These are phyloP conservation scores for Etia nguti DNA, from an alignment of 2,113 vertebrate genomes.

Conservation along the genomic window DNA sequence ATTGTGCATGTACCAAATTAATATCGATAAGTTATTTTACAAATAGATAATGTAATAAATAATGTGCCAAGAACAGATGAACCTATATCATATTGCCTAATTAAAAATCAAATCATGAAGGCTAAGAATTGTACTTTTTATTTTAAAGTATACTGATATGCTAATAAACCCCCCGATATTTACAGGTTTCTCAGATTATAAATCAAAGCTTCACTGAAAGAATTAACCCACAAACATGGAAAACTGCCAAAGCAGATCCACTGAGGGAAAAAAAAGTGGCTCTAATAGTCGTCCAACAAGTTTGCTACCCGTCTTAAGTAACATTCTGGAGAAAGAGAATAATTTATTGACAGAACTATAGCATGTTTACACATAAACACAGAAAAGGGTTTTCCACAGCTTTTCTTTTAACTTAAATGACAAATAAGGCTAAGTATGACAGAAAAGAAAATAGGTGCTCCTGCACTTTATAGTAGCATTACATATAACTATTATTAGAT, in stretches of 20 bases:
- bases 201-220: not conserved
- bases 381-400: not conserved
- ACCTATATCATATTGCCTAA: not conserved
- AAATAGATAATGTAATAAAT: not conserved
- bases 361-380: not conserved
- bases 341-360: not conserved
- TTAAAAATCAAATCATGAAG: not conserved
- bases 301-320: not conserved
- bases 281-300: not conserved
- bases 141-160: not conserved
- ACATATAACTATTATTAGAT: too few relatives aligned
- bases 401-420: not conserved
- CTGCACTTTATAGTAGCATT: too few relatives aligned
- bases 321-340: not conserved
- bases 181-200: not conserved
- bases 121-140: not conserved
- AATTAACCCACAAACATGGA: not conserved
- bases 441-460: not conserved
- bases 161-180: not conserved
- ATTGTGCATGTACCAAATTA: not conserved
- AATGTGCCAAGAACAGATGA: not conserved
- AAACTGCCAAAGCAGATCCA: not conserved
- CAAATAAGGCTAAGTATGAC: not conserved
- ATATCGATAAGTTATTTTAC: not conserved
- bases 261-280: accelerated